phyloP scores from a whole-genome alignment of 1,140 invertebrate genomes.

The Caenorhabditis brenneri region DNA sequence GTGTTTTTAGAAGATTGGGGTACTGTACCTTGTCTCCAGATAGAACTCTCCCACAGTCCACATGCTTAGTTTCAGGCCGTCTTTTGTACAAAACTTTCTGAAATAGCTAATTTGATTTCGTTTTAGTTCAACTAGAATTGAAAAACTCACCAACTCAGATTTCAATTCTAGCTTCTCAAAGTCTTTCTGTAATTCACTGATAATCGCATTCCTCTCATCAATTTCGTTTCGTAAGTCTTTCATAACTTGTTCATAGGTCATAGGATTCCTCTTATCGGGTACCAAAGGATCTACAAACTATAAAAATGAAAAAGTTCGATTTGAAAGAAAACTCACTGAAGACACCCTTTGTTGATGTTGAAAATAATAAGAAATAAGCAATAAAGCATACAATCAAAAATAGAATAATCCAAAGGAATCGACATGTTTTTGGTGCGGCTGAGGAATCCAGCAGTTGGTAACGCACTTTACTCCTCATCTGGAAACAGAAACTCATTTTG shows the following conservation, averaged over 20 bases:
- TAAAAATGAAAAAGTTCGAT: too few relatives aligned
- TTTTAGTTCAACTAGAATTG: not conserved
- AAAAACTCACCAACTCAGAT: not conserved
- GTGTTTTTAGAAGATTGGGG: not conserved
- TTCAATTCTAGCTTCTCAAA: not conserved
- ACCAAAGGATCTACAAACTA: conserved; percentile 8
- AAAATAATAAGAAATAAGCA: not conserved
- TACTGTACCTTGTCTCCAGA: not conserved
- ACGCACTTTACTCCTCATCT: conserved; percentile 1
- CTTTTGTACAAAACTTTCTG: not conserved
- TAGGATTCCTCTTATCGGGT: not conserved
- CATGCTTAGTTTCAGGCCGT: conserved; percentile 17
- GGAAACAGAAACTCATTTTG: too few relatives aligned
- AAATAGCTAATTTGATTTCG: not conserved
- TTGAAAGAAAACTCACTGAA: not conserved
- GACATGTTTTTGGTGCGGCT: not conserved
- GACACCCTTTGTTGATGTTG: not conserved
- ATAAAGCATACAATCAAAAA: not conserved
- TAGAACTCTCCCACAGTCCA: conserved; percentile 13
- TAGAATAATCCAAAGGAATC: not conserved
- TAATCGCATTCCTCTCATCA: not conserved
- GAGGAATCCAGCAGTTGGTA: not conserved
- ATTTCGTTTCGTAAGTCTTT: conserved; percentile 11
- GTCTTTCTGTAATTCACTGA: not conserved
- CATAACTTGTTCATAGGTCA: not conserved